Conservation (phyloP, 2,113 vertebrate genomes). For the Murina feae region DNA sequence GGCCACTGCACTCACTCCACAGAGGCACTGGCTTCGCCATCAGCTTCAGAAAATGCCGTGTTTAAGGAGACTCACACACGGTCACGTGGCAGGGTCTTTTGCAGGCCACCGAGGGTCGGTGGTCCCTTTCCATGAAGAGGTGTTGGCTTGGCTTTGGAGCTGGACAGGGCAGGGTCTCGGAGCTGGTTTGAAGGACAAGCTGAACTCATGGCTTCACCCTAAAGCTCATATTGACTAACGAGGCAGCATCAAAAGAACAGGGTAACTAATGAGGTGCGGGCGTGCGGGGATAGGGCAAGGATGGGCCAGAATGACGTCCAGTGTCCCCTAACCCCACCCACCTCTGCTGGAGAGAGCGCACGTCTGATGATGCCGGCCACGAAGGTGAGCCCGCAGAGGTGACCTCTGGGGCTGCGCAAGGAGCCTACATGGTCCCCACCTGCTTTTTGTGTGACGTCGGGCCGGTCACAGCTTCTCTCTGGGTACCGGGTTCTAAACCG, state of each 20-base stretch:
- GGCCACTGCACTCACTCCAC: background rate
- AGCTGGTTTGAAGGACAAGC: background rate
- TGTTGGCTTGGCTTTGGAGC: background rate
- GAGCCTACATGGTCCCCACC: rapidly evolving
- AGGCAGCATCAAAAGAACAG: rapidly evolving
- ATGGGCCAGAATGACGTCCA: background rate
- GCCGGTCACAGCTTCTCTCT: rapidly evolving
- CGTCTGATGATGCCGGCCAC: rapidly evolving
- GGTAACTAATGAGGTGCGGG: rapidly evolving
- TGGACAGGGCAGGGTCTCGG: too few relatives aligned
- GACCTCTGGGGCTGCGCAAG: rapidly evolving
- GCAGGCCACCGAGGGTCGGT: rapidly evolving
- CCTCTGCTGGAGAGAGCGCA: rapidly evolving
- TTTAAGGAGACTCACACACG: rapidly evolving
- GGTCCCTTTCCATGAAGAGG: background rate
- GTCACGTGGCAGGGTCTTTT: rapidly evolving
- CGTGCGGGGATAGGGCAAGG: rapidly evolving
- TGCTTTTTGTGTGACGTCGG: background rate
- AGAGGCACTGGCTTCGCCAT: rapidly evolving
- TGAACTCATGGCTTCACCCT: background rate
- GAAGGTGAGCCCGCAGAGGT: rapidly evolving
- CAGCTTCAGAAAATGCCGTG: background rate
- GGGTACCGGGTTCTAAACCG: background rate
- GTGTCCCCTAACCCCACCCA: rapidly evolving
- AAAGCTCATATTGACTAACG: background rate